These are phyloP conservation scores for Folsomia candida DNA, from an alignment of 2,888 invertebrate species.

Conservation along the genomic window DNA sequence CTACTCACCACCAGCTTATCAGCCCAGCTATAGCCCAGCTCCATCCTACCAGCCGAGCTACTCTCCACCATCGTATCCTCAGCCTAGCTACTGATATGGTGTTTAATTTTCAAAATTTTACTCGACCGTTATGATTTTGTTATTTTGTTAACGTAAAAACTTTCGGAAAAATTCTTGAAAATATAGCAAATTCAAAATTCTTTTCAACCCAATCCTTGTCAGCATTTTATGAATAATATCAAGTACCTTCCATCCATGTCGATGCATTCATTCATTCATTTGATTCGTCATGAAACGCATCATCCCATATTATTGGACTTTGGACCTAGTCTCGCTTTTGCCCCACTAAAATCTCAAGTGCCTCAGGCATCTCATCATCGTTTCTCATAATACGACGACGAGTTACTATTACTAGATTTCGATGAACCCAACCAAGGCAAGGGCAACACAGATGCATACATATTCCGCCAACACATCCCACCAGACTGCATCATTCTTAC, in stretches of 20 bases:
- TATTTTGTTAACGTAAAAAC: neutral
- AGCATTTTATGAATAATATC: neutral
- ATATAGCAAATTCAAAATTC: neutral
- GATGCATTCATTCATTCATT: no score
- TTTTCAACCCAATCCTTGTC: neutral
- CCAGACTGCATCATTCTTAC: no score
- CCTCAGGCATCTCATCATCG: neutral
- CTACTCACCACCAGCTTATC: slow-evolving; percentile 1
- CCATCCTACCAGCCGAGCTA: slow-evolving; percentile 10
- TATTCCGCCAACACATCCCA: neutral
- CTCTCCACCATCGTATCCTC: neutral
- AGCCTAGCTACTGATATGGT: neutral
- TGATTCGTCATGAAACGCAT: neutral
- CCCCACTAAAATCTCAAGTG: neutral
- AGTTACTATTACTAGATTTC: neutral
- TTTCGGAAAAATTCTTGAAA: neutral
- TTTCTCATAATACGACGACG: neutral
- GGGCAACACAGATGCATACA: neutral
- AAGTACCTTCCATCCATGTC: no score
- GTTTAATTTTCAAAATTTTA: neutral
- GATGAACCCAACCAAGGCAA: neutral
- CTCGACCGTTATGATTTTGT: neutral
- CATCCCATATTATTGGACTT: neutral
- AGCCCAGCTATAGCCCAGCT: slow-evolving; percentile 16
- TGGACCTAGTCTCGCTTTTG: neutral